Evolutionary conservation across 2,113 vertebrate species (phyloP).

Genomic region (Romanogobio albipinnatus): DNA sequence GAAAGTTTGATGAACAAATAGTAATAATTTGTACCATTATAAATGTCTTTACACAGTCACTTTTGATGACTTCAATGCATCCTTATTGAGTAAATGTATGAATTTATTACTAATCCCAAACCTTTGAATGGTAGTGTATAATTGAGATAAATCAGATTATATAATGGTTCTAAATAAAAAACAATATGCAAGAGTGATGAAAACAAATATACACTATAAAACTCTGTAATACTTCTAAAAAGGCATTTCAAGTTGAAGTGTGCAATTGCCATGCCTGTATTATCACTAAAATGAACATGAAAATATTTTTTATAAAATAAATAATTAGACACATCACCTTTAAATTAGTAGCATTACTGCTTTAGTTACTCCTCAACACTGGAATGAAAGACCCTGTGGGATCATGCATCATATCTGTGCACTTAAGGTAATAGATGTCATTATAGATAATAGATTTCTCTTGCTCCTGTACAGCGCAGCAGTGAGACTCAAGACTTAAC

Average conservation of each 20-base stretch:
- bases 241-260: not conserved
- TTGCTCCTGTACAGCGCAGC: not conserved
- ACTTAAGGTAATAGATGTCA: conserved; percentile 15
- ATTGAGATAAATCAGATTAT: not conserved
- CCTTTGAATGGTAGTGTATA: too few species aligned
- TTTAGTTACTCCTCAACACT: not conserved
- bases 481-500: conserved; percentile 2
- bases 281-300: too few species aligned
- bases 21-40: not conserved
- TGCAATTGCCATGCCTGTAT: not conserved
- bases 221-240: not conserved
- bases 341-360: not conserved
- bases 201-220: not conserved
- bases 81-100: not conserved
- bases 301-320: too few species aligned
- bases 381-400: not conserved
- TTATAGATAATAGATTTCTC: conserved; percentile 15
- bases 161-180: not conserved
- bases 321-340: too few species aligned
- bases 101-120: not conserved
- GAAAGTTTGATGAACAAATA: not conserved
- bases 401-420: conserved; percentile 18
- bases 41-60: not conserved
- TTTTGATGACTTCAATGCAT: not conserved
- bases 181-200: too few species aligned